A percentile compares a stretch with the other conserved stretches of the same genome.
phyloP scores from a whole-genome alignment of 2,888 invertebrate species.

The Hesperia comma region DNA sequence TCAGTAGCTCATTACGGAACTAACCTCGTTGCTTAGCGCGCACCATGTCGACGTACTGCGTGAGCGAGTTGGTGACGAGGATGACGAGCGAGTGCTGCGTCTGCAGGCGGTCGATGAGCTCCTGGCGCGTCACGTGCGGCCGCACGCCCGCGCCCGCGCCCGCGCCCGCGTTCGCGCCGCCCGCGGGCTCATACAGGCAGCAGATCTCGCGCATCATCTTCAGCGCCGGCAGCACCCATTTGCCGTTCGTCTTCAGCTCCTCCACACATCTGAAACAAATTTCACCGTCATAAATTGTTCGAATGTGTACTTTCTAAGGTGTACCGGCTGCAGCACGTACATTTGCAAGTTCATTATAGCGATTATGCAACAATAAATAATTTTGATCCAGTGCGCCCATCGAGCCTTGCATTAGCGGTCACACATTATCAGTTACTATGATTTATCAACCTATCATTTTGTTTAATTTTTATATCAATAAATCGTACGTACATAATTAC shows the following conservation, averaged over 20 bases:
- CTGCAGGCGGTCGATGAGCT: constrained; percentile 95
- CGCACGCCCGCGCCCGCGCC: constrained; percentile 71
- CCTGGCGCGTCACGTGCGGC: constrained; percentile 82
- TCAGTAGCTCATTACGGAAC: neutral
- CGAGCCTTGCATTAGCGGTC: too few relatives aligned
- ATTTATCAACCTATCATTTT: too few relatives aligned
- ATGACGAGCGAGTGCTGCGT: constrained; percentile 96
- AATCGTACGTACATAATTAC: too few relatives aligned
- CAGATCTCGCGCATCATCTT: constrained; percentile 98
- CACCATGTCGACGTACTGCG: constrained; percentile 94
- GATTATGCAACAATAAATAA: too few relatives aligned
- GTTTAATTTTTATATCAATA: too few relatives aligned
- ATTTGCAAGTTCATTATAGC: too few relatives aligned
- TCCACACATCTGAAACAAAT: constrained; percentile 89
- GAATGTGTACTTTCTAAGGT: too few relatives aligned
- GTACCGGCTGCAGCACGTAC: too few relatives aligned
- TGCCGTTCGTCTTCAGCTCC: constrained; percentile 93
- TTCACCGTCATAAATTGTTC: neutral
- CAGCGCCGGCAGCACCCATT: constrained; percentile 97
- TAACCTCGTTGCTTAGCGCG: constrained; percentile 79
- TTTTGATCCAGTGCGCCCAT: too few relatives aligned
- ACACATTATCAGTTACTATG: too few relatives aligned
- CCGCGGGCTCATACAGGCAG: constrained; percentile 94
- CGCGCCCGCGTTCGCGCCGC: constrained; percentile 87
- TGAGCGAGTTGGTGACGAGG: constrained; percentile 96